Percentiles rank a stretch among this genome's conserved stretches.
These are phyloP conservation scores for Brenthis daphne DNA, from an alignment of 2,888 invertebrate species.

Conservation along the genomic window DNA sequence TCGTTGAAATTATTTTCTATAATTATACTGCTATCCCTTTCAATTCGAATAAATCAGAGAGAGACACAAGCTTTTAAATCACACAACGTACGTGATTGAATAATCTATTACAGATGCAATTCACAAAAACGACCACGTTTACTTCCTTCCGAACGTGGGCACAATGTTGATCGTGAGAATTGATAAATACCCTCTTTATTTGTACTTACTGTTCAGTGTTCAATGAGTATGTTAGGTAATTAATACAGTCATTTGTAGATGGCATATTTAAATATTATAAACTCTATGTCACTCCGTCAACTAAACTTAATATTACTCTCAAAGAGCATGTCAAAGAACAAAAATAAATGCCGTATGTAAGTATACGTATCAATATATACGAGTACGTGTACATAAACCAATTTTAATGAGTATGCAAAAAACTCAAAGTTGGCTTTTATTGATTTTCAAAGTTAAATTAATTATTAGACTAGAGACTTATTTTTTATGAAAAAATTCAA, in stretches of 20 bases:
- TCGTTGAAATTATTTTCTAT: slow-evolving; percentile 25
- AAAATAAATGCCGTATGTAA: no score
- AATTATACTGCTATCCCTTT: slow-evolving; percentile 18
- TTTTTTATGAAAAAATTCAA: no score
- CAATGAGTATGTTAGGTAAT: slow-evolving; percentile 6
- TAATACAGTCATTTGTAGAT: neutral
- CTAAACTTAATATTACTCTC: no score
- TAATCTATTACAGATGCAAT: slow-evolving; percentile 38
- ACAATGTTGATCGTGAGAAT: slow-evolving; percentile 26
- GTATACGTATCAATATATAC: no score
- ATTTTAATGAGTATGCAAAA: no score
- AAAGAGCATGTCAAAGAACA: no score
- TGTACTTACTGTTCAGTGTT: neutral
- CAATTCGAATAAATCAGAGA: slow-evolving; percentile 3
- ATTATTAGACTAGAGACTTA: no score
- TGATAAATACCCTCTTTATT: slow-evolving; percentile 9
- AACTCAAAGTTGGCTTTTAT: no score
- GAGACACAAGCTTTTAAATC: slow-evolving; percentile 12
- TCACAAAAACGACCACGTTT: slow-evolving; percentile 31
- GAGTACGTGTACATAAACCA: no score
- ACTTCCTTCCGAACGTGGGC: slow-evolving; percentile 38
- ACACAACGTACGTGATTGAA: slow-evolving; percentile 27
- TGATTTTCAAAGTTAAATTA: no score
- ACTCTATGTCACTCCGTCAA: no score
- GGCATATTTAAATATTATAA: no score